These are phyloP conservation scores for Helicoverpa assulta DNA, from an alignment of 2,888 invertebrate species.

Conservation along the genomic window DNA sequence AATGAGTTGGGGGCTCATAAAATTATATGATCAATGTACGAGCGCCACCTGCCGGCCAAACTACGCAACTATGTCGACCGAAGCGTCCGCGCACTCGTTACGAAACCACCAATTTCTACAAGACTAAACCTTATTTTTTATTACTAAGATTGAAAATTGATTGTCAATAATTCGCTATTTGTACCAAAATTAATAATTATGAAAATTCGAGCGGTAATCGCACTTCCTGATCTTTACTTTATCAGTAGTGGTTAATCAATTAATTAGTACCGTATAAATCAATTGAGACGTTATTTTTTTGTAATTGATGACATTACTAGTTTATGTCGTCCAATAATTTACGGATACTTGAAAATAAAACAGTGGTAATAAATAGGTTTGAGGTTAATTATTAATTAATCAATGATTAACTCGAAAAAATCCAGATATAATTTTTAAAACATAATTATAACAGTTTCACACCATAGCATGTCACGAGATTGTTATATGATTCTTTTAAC, in stretches of 20 bases:
- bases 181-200: constrained; percentile 52
- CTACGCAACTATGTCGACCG: constrained; percentile 62
- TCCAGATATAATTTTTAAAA: too few species aligned
- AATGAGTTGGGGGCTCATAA: constrained; percentile 74
- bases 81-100: constrained; percentile 54
- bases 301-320: constrained; percentile 41
- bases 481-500: too few species aligned
- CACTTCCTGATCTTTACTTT: constrained; percentile 49
- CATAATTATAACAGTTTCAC: too few species aligned
- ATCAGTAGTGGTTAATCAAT: constrained; percentile 62
- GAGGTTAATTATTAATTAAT: neutral
- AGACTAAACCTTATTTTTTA: constrained; percentile 38
- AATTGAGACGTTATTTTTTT: constrained; percentile 54
- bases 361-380: neutral
- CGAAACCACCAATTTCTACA: neutral
- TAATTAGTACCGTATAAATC: constrained; percentile 62
- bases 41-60: constrained; percentile 79
- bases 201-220: constrained; percentile 55
- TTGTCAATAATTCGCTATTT: constrained; percentile 19
- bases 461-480: too few species aligned
- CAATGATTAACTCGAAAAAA: too few species aligned
- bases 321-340: constrained; percentile 37
- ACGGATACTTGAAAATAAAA: constrained; percentile 1
- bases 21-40: constrained; percentile 79
- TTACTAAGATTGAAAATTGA: constrained; percentile 2